Evolutionary conservation across 2,888 invertebrate species (phyloP).

Genomic region (Idaea aversata): DNA sequence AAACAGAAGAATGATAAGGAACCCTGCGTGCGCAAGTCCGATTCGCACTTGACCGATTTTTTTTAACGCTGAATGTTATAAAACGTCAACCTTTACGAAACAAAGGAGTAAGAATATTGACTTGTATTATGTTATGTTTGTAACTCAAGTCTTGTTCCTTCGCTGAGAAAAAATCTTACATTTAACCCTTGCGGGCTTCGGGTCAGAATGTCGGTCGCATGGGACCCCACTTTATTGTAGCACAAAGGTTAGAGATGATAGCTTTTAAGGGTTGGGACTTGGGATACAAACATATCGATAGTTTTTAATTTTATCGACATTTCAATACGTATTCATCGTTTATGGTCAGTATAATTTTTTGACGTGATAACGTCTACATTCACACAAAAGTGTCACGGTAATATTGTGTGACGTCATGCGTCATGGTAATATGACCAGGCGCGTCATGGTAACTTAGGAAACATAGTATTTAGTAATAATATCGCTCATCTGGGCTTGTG

Average conservation of each 20-base stretch:
- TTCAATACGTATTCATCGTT: background rate
- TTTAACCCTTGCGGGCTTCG: conserved; percentile 26
- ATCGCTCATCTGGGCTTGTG: no score
- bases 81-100: background rate
- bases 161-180: conserved; percentile 28
- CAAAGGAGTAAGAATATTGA: background rate
- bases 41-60: no score
- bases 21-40: no score
- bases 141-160: background rate
- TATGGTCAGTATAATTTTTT: no score
- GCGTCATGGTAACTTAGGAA: no score
- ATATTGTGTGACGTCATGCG: no score
- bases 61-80: no score
- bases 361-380: no score
- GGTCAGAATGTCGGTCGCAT: conserved; percentile 29
- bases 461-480: no score
- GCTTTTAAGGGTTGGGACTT: conserved; percentile 15
- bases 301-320: background rate
- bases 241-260: conserved; percentile 23
- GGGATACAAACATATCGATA: conserved; percentile 6
- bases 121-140: background rate
- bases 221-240: conserved; percentile 29
- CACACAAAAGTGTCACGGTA: no score
- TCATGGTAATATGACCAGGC: no score
- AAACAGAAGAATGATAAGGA: no score